These are phyloP conservation scores for Lycodopsis pacificus DNA, from an alignment of 2,797 vertebrate genomes.

Conservation along the genomic window DNA sequence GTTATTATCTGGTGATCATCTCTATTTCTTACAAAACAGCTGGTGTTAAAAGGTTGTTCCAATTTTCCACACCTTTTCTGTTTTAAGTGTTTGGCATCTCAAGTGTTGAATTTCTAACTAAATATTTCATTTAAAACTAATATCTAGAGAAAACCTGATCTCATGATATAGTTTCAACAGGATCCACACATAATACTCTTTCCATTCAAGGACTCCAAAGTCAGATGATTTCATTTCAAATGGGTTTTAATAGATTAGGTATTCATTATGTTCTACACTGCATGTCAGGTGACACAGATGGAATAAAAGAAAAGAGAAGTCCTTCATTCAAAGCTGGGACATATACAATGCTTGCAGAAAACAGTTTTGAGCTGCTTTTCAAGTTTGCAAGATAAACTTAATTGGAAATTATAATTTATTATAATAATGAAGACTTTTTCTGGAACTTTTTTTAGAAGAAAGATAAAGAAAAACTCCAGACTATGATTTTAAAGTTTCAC, in stretches of 20 bases:
- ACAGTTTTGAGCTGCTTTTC: background rate
- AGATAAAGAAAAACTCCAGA: background rate
- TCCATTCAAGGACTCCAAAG: background rate
- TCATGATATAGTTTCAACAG: background rate
- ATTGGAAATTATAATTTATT: background rate
- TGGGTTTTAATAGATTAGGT: background rate
- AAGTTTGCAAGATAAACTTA: background rate
- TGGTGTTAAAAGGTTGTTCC: background rate
- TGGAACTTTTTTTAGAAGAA: background rate
- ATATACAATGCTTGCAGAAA: background rate
- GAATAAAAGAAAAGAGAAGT: background rate
- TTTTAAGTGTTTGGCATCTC: background rate
- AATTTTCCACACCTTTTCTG: background rate
- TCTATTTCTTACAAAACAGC: background rate
- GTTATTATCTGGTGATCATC: background rate
- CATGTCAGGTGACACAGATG: background rate
- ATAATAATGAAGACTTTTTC: background rate
- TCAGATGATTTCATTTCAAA: slow-evolving; percentile 2
- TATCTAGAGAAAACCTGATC: background rate
- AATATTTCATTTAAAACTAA: background rate
- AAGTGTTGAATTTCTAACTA: background rate
- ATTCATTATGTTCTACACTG: background rate
- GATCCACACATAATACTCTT: background rate
- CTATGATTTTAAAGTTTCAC: rapidly evolving
- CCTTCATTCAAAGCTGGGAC: background rate